These are phyloP conservation scores for Pitta sordida DNA, from an alignment of 2,113 vertebrate species.

Conservation along the genomic window DNA sequence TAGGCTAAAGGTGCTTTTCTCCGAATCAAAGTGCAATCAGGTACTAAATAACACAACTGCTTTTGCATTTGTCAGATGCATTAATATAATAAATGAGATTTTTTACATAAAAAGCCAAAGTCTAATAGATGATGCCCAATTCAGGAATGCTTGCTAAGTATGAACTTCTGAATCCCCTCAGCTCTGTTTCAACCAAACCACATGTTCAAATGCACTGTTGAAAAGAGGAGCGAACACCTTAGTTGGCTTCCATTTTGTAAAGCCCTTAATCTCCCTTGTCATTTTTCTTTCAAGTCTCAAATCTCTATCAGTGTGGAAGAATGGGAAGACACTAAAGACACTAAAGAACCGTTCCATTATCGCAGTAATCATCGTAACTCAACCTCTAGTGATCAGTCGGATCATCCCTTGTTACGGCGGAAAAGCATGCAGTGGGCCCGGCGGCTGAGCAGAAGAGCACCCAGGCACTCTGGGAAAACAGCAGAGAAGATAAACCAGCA, in stretches of 20 bases:
- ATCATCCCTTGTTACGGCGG: constrained; percentile 82
- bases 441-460: constrained; percentile 84
- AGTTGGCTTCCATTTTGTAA: background rate
- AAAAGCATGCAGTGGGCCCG: constrained; percentile 96
- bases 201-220: background rate
- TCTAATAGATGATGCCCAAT: background rate
- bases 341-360: constrained; percentile 74
- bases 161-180: background rate
- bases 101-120: background rate
- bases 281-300: constrained; percentile 78
- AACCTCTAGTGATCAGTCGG: constrained; percentile 80
- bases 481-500: constrained; percentile 86
- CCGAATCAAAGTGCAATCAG: background rate
- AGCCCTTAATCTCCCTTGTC: background rate
- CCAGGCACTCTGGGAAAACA: constrained; percentile 73
- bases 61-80: background rate
- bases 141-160: background rate
- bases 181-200: background rate
- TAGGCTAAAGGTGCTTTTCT: background rate
- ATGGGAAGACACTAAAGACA: constrained; percentile 86
- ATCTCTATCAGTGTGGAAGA: constrained; percentile 88
- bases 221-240: background rate
- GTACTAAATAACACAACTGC: background rate
- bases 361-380: constrained; percentile 76
- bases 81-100: background rate